Base-by-base conservation (phyloP, 1,140 invertebrate species). In the Brachionus rotundiformis region DNA sequence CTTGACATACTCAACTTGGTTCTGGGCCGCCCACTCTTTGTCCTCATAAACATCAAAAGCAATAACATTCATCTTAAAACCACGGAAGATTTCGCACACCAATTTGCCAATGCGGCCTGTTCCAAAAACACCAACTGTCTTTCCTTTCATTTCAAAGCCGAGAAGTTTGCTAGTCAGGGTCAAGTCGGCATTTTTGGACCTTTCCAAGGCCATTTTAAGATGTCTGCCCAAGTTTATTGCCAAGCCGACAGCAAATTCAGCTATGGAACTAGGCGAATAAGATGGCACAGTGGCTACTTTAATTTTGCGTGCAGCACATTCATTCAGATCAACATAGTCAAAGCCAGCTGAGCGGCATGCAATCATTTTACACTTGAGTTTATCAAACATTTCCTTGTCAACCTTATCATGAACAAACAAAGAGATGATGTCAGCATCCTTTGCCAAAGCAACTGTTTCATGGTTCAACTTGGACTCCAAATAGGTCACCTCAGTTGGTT, bases 371-470 rank as follows among this genome's bases (percentile, higher is more conserved):
- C 49, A 41, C 23, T 80, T 54, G 25, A 80, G 61, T 1, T 36
- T 3, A 16, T 65, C 77, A 13, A 80, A 61, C 27, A 80, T 59
- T 39, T 80, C 54, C 59, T 63, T 61, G 19, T 63, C 49, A 11
- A 80, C 77, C 11, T 61, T 61, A 31, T 80, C 77, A 47, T 80
- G 49, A 19, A 80, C 77, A 80, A 80, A 80, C 5, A 80, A 13
- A 2, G 47, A 80, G 36, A 80, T 44, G 3, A 33, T 59, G 25
- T 80, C 77, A n/a, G 36, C 49, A 27, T 61, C 31, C 36, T 63
- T 41, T 7, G 77, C 77, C 44, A 61, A 41, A 16, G 6, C 23
- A 6, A 65, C 77, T 63, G 77, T 80, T 23, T 80, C 73, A 11
- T 54, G 16, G 16, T 54, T 80, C 49, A 63, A 36, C 27, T 80